These are phyloP conservation scores for Ctena decussata DNA, from an alignment of 2,888 invertebrate genomes.

Conservation along the genomic window DNA sequence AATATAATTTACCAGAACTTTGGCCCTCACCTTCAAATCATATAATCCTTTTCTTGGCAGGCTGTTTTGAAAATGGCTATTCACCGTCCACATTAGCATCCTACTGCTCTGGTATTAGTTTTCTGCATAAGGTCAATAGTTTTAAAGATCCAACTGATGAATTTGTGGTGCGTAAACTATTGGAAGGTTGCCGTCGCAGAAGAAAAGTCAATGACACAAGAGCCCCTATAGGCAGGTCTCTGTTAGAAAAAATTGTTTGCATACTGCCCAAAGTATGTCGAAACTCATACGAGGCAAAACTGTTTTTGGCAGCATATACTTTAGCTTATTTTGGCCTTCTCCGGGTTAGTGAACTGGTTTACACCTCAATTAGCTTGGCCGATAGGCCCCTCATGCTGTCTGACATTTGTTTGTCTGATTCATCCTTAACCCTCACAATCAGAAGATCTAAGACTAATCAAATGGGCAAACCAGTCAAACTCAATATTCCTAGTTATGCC, in stretches of 20 bases:
- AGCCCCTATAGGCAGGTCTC: not conserved
- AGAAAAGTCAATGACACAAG: not conserved
- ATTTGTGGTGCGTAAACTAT: not conserved
- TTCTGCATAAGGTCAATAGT: not conserved
- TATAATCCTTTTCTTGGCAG: not conserved
- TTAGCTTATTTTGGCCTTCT: not conserved
- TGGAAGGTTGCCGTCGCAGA: not conserved
- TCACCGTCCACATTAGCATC: not conserved
- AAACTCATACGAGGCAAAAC: not conserved
- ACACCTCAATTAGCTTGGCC: not conserved
- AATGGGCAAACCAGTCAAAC: not conserved
- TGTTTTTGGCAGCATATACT: not conserved
- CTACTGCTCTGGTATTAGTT: not conserved
- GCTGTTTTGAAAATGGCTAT: not conserved
- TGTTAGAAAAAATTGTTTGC: not conserved
- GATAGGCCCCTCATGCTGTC: not conserved
- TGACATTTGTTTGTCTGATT: not conserved
- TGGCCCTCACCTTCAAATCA: constrained; percentile 11
- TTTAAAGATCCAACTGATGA: not conserved
- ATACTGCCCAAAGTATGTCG: not conserved
- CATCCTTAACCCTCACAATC: not conserved
- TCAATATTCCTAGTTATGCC: not conserved
- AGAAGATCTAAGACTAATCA: constrained; percentile 2
- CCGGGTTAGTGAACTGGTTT: not conserved
- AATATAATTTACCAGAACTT: not conserved